A percentile compares a stretch with the other conserved stretches of the same genome.
Conservation (phyloP, 2,888 invertebrate species). For the Rhyacophila evoluta region DNA sequence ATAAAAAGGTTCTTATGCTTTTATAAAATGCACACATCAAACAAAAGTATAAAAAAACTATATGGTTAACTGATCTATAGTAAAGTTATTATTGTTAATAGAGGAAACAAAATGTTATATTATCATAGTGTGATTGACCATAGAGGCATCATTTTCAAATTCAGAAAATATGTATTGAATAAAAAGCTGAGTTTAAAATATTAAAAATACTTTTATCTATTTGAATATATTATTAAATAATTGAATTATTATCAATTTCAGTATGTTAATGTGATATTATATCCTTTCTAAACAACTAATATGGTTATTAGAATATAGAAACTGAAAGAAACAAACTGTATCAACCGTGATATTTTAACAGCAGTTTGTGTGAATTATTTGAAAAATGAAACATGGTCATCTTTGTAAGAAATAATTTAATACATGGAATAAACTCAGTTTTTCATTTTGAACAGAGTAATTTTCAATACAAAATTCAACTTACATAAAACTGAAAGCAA, state of each 20-base stretch:
- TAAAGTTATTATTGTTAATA: constrained; percentile 25
- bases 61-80: background rate
- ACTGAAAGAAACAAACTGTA: too few species aligned
- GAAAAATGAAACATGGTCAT: too few species aligned
- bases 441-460: background rate
- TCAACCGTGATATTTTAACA: too few species aligned
- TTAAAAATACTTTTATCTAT: background rate
- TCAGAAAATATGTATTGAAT: background rate
- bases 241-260: too few species aligned
- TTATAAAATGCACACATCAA: constrained; percentile 46
- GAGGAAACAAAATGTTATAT: background rate
- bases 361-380: too few species aligned
- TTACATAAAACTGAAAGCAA: constrained; percentile 18
- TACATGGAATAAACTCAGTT: background rate
- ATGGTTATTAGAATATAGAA: too few species aligned
- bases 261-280: too few species aligned
- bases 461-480: background rate
- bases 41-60: constrained; percentile 50
- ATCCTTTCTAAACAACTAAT: too few species aligned
- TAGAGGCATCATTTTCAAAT: background rate
- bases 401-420: too few species aligned
- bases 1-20: too few species aligned
- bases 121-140: too few species aligned
- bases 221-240: background rate
- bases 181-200: background rate